A percentile compares a stretch with the other conserved stretches of the same genome.
phyloP scores from a whole-genome alignment of 2,888 invertebrate species.

The Linhomoeus sp. region DNA sequence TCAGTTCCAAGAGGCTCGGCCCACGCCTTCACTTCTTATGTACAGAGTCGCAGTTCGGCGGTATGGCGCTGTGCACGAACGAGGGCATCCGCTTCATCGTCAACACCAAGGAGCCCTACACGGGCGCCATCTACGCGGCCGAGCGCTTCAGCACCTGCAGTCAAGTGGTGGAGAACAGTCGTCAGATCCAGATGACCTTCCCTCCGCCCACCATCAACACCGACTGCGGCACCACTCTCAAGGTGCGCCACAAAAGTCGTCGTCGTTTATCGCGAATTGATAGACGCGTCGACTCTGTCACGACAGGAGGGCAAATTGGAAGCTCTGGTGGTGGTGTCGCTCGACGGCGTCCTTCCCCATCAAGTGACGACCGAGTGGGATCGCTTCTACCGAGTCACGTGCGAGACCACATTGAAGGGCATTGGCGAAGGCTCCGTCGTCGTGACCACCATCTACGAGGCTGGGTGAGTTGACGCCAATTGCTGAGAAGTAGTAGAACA shows the following conservation, averaged over 20 bases:
- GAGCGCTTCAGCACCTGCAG: conserved; percentile 26
- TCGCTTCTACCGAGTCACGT: conserved; percentile 26
- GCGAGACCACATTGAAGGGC: conserved; percentile 27
- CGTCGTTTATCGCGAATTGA: not conserved
- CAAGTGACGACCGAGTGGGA: conserved; percentile 29
- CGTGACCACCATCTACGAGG: conserved; percentile 27
- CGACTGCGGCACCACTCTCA: conserved; percentile 25
- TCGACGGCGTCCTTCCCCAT: conserved; percentile 27
- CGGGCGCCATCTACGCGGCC: conserved; percentile 28
- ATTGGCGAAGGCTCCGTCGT: conserved; percentile 26
- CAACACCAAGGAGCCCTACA: conserved; percentile 28
- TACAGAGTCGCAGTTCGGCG: conserved; percentile 26
- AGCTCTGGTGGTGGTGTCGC: conserved; percentile 26
- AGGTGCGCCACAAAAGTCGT: conserved; percentile 6
- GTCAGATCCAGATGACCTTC: conserved; percentile 28
- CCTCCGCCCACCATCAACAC: conserved; percentile 26
- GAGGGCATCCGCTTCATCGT: conserved; percentile 28
- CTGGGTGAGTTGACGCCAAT: conserved; percentile 11
- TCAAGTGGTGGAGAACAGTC: conserved; percentile 26
- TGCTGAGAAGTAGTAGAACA: not conserved
- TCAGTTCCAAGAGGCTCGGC: not conserved
- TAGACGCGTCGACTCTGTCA: not conserved
- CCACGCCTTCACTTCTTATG: not conserved
- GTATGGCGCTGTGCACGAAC: conserved; percentile 28
- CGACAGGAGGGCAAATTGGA: conserved; percentile 25